These are phyloP conservation scores for Sphaerodactylus townsendi DNA, from an alignment of 2,113 vertebrate species.

Conservation along the genomic window DNA sequence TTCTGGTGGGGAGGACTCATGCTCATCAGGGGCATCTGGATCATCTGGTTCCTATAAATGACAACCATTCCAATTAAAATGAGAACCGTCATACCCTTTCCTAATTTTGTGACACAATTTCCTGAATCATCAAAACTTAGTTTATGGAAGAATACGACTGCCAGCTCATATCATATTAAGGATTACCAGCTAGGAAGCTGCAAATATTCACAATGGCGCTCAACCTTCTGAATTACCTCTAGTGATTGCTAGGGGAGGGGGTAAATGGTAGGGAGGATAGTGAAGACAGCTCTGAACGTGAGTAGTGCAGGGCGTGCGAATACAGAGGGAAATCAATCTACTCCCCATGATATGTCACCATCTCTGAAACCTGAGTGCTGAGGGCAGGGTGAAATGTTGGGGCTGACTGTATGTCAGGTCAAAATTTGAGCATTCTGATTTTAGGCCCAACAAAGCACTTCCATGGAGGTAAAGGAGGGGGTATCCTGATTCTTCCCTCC, in stretches of 20 bases:
- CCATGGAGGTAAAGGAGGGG: too few species aligned
- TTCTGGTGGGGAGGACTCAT: constrained; percentile 96
- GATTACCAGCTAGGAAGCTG: background rate
- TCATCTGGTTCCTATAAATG: constrained; percentile 92
- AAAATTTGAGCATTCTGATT: background rate
- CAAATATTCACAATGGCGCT: background rate
- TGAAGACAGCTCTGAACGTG: background rate
- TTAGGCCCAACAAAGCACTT: too few species aligned
- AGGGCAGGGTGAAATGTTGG: background rate
- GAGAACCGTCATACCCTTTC: background rate
- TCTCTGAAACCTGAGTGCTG: background rate
- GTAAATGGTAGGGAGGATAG: background rate
- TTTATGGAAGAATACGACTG: background rate
- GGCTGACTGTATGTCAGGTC: background rate
- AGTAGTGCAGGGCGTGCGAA: background rate
- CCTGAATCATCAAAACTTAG: background rate
- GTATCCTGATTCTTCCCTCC: too few species aligned
- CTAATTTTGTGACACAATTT: background rate
- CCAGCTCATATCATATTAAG: background rate
- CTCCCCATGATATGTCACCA: too few species aligned
- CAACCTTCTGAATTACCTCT: background rate
- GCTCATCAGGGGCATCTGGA: constrained; percentile 96
- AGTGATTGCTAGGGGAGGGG: background rate
- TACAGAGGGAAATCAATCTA: too few species aligned
- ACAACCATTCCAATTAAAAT: constrained; percentile 23